Base-by-base conservation (phyloP, 2,113 vertebrate genomes). In the Coturnix japonica region DNA sequence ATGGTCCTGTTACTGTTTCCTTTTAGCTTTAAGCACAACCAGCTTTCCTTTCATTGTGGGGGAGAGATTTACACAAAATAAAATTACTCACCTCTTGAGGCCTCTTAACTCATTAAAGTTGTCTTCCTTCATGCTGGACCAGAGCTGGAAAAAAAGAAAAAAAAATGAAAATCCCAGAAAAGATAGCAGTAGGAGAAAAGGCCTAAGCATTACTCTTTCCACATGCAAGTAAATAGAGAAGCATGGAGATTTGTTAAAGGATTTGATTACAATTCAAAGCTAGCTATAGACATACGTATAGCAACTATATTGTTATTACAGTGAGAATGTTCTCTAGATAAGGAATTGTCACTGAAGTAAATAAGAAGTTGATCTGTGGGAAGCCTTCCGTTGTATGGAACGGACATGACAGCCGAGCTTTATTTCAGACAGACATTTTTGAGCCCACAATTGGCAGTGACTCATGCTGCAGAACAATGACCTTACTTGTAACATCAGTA, bases 11-110 rank as follows among this genome's bases (percentile, higher is more conserved):
- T 51, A 82, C 37, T 82, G 31, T 65, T 93, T 95, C 66, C 39
- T 73, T 64, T 7, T 0, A 26, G 28, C 4, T 67, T 81, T 73
- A 89, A 91, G 44, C 31, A 67, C 30, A 53, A 43, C 41, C 91
- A 64, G 70, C 53, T 91, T 85, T 8, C 16, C 16, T 92, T 93
- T 92, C 39, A 37, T 53, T 30, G 37, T 20, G 77, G 77, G 63
- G 30, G 30, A 77, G 37, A 31, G 69, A 31, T 89, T 91, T 91
- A 84, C 56, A 77, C 16, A 86, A 65, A 23, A 51, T 59, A 4
- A 85, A 95, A 90, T 56, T 70, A 82, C 91, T 96, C 81, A 91
- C 81, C 60, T 96, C 37, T 90, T 69, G 88, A 69, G 85, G 41
- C 59, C 33, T 88, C 33, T 84, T 76, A 82, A 46, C 25, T 90